These are phyloP conservation scores for Achlya flavicornis DNA, from an alignment of 2,888 invertebrate species.

Conservation along the genomic window DNA sequence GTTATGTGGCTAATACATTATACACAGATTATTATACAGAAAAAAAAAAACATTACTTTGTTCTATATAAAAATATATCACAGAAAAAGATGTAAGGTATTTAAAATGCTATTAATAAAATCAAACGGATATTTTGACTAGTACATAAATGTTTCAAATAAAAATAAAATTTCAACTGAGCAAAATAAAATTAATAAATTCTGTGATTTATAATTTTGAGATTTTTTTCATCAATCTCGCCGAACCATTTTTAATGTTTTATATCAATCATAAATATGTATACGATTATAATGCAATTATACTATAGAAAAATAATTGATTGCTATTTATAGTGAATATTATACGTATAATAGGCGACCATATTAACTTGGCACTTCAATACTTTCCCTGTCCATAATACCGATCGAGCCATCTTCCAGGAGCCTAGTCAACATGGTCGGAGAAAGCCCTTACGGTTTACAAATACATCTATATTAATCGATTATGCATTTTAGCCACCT, in stretches of 20 bases:
- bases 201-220: conserved; percentile 13
- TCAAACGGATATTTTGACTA: conserved; percentile 74
- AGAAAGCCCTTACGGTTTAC: conserved; percentile 32
- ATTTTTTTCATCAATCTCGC: conserved; percentile 16
- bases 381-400: not conserved
- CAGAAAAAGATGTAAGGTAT: conserved; percentile 67
- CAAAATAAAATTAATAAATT: conserved; percentile 30
- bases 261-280: not conserved
- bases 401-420: not conserved
- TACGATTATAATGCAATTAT: conserved; percentile 1
- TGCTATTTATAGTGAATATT: conserved; percentile 40
- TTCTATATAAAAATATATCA: conserved; percentile 75
- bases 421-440: conserved; percentile 7
- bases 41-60: conserved; percentile 56
- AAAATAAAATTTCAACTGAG: conserved; percentile 33
- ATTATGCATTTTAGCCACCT: conserved; percentile 76
- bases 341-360: conserved; percentile 39
- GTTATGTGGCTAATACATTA: conserved; percentile 74
- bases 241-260: conserved; percentile 10
- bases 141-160: conserved; percentile 59
- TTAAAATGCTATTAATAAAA: conserved; percentile 47
- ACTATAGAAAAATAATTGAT: conserved; percentile 21
- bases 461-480: conserved; percentile 46
- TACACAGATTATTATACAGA: conserved; percentile 38
- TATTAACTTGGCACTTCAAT: conserved; percentile 19